Base-by-base conservation (phyloP, 1,140 invertebrate species). In the Globodera rostochiensis region DNA sequence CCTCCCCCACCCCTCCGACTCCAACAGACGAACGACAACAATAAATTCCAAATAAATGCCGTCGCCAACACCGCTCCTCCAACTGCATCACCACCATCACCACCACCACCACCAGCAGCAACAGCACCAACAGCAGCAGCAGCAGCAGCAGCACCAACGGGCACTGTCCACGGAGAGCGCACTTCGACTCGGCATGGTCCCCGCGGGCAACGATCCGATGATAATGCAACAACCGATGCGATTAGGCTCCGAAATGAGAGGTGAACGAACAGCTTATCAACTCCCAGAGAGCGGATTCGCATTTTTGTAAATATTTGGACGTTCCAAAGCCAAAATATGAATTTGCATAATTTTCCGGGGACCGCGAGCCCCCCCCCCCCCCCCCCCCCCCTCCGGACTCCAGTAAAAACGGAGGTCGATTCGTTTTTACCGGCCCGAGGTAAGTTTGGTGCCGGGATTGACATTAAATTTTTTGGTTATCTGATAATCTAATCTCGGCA, bases 221-320 rank as follows among this genome's bases (percentile, higher is more conserved):
- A 5, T 47, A 19, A 36, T 45, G 46, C 74, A 76, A 46, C 74
- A 76, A 21, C 74, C 57, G 46, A 66, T 69, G 25, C 53, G 76
- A 21, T 7, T 60, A 4, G 46, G 76, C 19, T 78, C 76, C 45
- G 76, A 78, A 70, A 78, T 78, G 76, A 64, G 64, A 64, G 76
- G 76, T 78, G 25, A 76, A 25, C n/a, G 13, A 64, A 64, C 13
- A 15, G 13, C n/a, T 64, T 64, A 36, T 36, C 25, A 36, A 36
- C 25, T 36, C 25, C 25, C 25, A 36, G 25, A 36, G 25, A 36
- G 25, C 25, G 25, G 60, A 64, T 64, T 64, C 2, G 60, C 13
- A 15, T 64, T 64, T 64, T 15, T 64, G 60, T 64, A 75, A 46
- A 73, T 46, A 13, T 36, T 36, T 36, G 25, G 25, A 36, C 25